Conservation (phyloP, 23 tunicate species). For the Ciona savignyi region DNA sequence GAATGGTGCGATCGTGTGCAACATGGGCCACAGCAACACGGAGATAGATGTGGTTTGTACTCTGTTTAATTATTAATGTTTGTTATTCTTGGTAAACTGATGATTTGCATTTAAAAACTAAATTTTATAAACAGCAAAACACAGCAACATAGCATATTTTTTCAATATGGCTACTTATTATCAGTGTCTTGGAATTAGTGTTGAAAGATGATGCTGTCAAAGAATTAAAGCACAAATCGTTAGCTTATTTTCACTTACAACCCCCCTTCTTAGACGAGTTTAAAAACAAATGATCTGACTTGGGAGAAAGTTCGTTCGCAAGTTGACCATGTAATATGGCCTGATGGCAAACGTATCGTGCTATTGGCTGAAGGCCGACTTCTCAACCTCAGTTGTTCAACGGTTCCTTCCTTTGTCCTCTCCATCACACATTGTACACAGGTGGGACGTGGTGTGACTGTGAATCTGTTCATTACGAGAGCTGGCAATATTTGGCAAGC, state of each 20-base stretch:
- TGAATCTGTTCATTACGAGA: too few relatives aligned
- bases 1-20: slow-evolving; percentile 96
- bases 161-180: too few relatives aligned
- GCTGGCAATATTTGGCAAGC: too few relatives aligned
- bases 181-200: too few relatives aligned
- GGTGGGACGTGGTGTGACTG: slow-evolving; percentile 13
- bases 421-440: slow-evolving; percentile 98
- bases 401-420: slow-evolving; percentile 97
- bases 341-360: slow-evolving; percentile 91
- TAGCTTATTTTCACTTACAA: too few relatives aligned
- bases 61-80: too few relatives aligned
- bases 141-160: too few relatives aligned
- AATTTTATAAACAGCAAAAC: too few relatives aligned
- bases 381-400: slow-evolving; percentile 90
- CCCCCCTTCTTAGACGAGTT: slow-evolving; percentile 36
- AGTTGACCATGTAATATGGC: slow-evolving; percentile 99
- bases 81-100: too few relatives aligned
- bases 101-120: too few relatives aligned
- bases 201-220: too few relatives aligned
- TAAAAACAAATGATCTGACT: slow-evolving; percentile 86
- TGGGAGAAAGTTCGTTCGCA: slow-evolving; percentile 99
- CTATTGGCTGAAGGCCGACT: slow-evolving; percentile 97
- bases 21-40: slow-evolving; percentile 99
- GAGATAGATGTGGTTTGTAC: slow-evolving; percentile 91
- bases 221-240: too few relatives aligned